A percentile compares a stretch with the other conserved stretches of the same genome.
These are phyloP conservation scores for Cyaniris semiargus DNA, from an alignment of 2,888 invertebrate species.

Conservation along the genomic window DNA sequence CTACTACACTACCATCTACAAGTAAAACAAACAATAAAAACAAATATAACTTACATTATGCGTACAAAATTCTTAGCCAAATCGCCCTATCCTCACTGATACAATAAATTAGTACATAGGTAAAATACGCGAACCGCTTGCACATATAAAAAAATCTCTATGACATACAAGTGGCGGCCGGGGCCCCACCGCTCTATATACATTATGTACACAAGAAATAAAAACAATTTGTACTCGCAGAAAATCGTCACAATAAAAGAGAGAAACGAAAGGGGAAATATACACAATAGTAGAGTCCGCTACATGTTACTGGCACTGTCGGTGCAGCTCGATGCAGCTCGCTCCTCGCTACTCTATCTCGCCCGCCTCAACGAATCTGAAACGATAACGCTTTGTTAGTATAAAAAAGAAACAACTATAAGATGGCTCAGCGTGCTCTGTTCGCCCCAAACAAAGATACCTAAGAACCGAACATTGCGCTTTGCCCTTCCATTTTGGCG, in stretches of 20 bases:
- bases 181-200: conserved; percentile 72
- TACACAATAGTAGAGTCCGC: conserved; percentile 50
- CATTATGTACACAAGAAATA: conserved; percentile 80
- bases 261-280: conserved; percentile 69
- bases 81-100: conserved; percentile 55
- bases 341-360: conserved; percentile 18
- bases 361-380: conserved; percentile 16
- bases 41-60: conserved; percentile 79
- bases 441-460: no score
- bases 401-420: neutral
- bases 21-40: conserved; percentile 71
- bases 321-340: neutral
- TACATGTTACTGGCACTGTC: neutral
- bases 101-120: conserved; percentile 72
- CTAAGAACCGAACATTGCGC: no score
- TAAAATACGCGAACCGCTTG: conserved; percentile 74
- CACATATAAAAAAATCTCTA: conserved; percentile 66
- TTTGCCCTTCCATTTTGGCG: no score
- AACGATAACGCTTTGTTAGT: neutral
- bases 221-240: conserved; percentile 82
- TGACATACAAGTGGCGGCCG: conserved; percentile 64
- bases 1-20: conserved; percentile 48
- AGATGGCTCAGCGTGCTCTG: no score
- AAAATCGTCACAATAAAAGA: conserved; percentile 69
- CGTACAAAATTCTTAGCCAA: conserved; percentile 74